Evolutionary conservation across 2,113 vertebrate genomes (phyloP).

Genomic region (Cyanoramphus novaezelandiae): DNA sequence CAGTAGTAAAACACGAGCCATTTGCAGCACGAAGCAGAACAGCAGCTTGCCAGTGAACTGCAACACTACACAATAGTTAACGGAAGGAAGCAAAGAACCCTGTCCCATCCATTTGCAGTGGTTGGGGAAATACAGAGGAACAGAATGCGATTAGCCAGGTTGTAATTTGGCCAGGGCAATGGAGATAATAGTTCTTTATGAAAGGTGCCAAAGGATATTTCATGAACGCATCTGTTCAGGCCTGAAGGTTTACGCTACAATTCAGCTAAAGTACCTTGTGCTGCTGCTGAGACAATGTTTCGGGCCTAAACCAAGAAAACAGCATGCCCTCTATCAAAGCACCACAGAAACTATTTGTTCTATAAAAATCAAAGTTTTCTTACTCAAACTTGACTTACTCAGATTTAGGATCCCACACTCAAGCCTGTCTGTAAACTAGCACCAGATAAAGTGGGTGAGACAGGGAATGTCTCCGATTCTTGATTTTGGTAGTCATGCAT

Average conservation of each 20-base stretch:
- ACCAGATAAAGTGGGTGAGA: background rate
- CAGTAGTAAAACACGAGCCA: background rate
- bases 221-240: background rate
- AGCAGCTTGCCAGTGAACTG: background rate
- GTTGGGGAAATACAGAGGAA: background rate
- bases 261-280: background rate
- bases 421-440: background rate
- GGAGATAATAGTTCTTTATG: background rate
- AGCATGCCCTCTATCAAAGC: background rate
- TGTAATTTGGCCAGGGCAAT: background rate
- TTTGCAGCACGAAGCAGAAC: background rate
- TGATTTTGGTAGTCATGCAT: background rate
- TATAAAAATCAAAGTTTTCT: background rate
- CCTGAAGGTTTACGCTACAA: background rate
- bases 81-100: background rate
- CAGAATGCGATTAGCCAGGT: background rate
- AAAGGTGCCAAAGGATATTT: background rate
- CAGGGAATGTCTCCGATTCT: background rate
- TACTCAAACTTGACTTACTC: background rate
- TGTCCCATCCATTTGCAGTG: background rate
- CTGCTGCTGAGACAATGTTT: background rate
- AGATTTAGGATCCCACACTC: background rate
- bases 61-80: background rate
- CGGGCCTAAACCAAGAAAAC: background rate
- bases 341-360: background rate